Evolutionary conservation across 1,140 invertebrate genomes (phyloP).

Genomic region (Armadillidium nasatum): DNA sequence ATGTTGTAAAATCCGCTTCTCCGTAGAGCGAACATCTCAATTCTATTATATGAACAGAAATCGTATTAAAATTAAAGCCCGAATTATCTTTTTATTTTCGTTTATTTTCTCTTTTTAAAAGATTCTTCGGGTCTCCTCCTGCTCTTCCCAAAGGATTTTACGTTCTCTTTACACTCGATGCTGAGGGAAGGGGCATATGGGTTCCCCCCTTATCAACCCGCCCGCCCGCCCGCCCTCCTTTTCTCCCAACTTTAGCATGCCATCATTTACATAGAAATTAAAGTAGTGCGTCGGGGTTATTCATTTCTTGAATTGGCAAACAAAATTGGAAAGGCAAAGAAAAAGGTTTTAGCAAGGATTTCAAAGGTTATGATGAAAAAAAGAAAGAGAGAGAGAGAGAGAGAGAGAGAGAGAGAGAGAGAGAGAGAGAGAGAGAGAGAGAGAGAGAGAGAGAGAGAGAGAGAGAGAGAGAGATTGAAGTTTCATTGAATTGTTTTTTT

Average conservation of each 20-base stretch:
- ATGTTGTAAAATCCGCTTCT: too few relatives aligned
- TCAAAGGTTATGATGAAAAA: background rate
- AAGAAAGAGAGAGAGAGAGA: background rate
- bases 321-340: background rate
- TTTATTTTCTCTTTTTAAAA: background rate
- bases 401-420: too few relatives aligned
- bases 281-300: constrained; percentile 7
- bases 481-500: too few relatives aligned
- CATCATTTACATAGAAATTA: constrained; percentile 14
- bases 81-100: background rate
- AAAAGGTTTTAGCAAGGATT: background rate
- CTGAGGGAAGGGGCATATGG: background rate
- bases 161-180: too few relatives aligned
- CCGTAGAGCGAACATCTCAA: too few relatives aligned
- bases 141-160: too few relatives aligned
- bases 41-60: constrained; percentile 5
- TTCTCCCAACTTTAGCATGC: background rate
- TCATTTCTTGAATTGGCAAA: constrained; percentile 10
- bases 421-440: too few relatives aligned
- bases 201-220: background rate
- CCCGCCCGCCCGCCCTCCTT: background rate
- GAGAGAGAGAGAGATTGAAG: too few relatives aligned
- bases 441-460: too few relatives aligned
- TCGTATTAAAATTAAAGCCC: background rate
- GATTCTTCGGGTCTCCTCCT: background rate